phyloP scores from a whole-genome alignment of 1,140 invertebrate species.

The Diabrotica undecimpunctata region DNA sequence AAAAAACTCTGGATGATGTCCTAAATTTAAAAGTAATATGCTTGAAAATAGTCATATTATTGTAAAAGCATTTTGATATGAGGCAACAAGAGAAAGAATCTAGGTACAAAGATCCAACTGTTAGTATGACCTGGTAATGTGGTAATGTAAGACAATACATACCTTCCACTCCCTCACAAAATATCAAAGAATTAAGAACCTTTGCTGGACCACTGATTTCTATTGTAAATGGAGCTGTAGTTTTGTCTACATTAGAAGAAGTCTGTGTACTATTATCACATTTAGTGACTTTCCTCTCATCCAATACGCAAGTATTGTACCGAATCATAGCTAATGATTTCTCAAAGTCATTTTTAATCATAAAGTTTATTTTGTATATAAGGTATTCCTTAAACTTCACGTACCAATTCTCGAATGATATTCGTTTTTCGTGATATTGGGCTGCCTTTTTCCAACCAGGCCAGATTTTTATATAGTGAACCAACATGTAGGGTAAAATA shows the following conservation, averaged over 20 bases:
- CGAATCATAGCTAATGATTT: conserved; percentile 6
- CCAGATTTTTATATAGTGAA: conserved; percentile 32
- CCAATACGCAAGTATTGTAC: conserved; percentile 5
- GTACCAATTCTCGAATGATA: conserved; percentile 28
- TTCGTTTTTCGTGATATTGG: conserved; percentile 26
- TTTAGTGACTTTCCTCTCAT: conserved; percentile 11
- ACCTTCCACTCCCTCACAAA: conserved; percentile 26
- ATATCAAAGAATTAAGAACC: conserved; percentile 29
- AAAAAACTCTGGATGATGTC: no score
- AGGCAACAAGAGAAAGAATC: no score
- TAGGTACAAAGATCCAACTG: no score
- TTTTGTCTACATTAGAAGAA: conserved; percentile 21
- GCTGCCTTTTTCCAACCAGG: conserved; percentile 30
- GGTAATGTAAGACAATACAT: neutral
- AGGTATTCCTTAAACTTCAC: conserved; percentile 30
- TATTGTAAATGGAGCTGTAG: conserved; percentile 24
- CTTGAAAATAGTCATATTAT: no score
- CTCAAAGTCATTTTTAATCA: conserved; percentile 16
- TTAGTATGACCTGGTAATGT: no score
- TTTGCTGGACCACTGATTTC: conserved; percentile 19
- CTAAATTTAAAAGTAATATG: no score
- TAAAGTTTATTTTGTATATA: conserved; percentile 27
- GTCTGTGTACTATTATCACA: conserved; percentile 24
- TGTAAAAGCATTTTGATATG: no score
- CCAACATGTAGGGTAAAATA: conserved; percentile 28